These are phyloP conservation scores for Mizuhopecten yessoensis DNA, from an alignment of 1,140 invertebrate species.

Conservation along the genomic window DNA sequence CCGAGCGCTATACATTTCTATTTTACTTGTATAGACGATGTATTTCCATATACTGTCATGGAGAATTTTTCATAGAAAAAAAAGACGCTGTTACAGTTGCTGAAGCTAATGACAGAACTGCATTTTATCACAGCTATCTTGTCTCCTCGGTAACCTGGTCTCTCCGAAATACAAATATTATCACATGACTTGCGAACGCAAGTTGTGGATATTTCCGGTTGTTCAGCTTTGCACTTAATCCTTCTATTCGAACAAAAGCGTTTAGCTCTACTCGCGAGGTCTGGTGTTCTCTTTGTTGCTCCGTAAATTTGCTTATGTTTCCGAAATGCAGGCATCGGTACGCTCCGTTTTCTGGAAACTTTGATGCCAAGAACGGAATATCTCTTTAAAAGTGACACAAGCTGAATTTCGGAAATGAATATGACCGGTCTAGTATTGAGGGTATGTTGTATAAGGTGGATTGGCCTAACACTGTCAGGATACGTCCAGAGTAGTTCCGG, in stretches of 20 bases:
- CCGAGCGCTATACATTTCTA: neutral
- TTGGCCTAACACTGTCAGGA: too few species aligned
- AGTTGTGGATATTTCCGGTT: slow-evolving; percentile 2
- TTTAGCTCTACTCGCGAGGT: neutral
- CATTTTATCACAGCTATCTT: neutral
- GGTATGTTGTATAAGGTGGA: too few species aligned
- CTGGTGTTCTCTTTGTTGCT: too few species aligned
- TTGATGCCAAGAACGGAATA: too few species aligned
- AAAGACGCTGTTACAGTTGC: neutral
- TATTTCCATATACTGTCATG: neutral
- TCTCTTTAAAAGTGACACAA: too few species aligned
- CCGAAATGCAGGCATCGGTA: too few species aligned
- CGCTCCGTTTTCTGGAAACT: too few species aligned
- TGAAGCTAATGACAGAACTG: neutral
- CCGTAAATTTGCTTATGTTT: too few species aligned
- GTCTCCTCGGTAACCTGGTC: slow-evolving; percentile 6
- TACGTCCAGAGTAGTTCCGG: too few species aligned
- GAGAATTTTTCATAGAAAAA: neutral
- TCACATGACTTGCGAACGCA: neutral
- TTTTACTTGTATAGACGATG: neutral
- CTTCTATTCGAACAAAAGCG: neutral
- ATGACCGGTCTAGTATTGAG: too few species aligned
- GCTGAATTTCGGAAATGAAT: too few species aligned
- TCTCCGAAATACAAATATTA: slow-evolving; percentile 29
- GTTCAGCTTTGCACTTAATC: neutral